Evolutionary conservation across 1,140 invertebrate species (phyloP).

Genomic region (Penaeus vannamei): DNA sequence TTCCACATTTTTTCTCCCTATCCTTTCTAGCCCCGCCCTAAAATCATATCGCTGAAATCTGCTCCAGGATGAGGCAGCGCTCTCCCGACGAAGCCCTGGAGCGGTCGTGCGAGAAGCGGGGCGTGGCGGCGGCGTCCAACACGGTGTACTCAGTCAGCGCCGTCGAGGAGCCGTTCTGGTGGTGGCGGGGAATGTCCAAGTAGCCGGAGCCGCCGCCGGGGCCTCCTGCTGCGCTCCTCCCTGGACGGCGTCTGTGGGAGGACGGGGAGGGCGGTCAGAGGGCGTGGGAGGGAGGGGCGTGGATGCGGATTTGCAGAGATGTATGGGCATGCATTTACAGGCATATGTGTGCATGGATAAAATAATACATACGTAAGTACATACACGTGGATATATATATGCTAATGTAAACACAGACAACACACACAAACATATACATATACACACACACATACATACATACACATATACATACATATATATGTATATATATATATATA

Average conservation of each 20-base stretch:
- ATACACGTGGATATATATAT: too few species aligned
- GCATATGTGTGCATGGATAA: too few species aligned
- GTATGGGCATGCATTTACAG: background rate
- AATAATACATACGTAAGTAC: too few species aligned
- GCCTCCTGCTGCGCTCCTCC: constrained; percentile 18
- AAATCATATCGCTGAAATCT: constrained; percentile 63
- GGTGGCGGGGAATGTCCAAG: constrained; percentile 53
- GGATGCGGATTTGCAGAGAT: too few species aligned
- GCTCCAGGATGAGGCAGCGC: constrained; percentile 65
- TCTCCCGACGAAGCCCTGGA: constrained; percentile 64
- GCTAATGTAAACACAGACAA: too few species aligned
- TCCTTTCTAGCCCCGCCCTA: too few species aligned
- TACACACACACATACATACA: too few species aligned
- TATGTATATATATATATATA: too few species aligned
- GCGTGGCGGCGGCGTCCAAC: constrained; percentile 60
- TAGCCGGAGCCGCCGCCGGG: background rate
- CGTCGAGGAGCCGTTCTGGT: constrained; percentile 61
- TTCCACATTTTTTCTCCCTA: too few species aligned
- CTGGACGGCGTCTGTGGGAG: constrained; percentile 39
- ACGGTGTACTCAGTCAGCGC: constrained; percentile 67
- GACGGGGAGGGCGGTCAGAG: background rate
- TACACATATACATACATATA: too few species aligned
- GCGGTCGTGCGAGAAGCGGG: constrained; percentile 52
- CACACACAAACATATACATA: background rate
- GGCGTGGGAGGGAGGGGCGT: background rate